phyloP scores from a whole-genome alignment of 2,113 vertebrate genomes.

The Tenebrosternarchus preto region DNA sequence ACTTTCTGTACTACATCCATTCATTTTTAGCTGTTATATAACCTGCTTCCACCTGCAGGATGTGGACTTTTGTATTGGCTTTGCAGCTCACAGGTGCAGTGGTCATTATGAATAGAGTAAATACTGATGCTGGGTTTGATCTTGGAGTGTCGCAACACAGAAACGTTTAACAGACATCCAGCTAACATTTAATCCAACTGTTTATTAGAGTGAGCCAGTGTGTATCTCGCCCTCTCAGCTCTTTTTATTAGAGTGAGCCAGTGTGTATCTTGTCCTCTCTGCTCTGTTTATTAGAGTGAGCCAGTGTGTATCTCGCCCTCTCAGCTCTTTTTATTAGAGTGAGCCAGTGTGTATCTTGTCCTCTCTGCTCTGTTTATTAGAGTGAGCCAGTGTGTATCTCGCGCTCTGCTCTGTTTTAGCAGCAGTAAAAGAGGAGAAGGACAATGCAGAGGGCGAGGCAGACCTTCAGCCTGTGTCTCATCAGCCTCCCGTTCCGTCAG shows the following conservation, averaged over 20 bases:
- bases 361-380: constrained; percentile 15
- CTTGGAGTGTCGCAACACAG: too few species aligned
- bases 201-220: not conserved
- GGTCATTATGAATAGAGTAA: too few species aligned
- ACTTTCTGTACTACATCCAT: too few species aligned
- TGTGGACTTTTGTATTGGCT: not conserved
- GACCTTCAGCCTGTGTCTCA: constrained; percentile 30
- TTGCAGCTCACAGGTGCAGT: too few species aligned
- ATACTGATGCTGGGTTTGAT: too few species aligned
- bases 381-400: not conserved
- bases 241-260: constrained; percentile 37
- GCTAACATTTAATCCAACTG: too few species aligned
- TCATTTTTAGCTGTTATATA: too few species aligned
- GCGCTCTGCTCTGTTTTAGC: constrained; percentile 55
- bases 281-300: constrained; percentile 44
- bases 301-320: not conserved
- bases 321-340: constrained; percentile 51
- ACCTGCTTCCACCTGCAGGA: not conserved
- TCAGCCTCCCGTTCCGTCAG: constrained; percentile 18
- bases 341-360: not conserved
- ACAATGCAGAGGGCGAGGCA: constrained; percentile 33
- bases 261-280: constrained; percentile 22
- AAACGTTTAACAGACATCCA: too few species aligned
- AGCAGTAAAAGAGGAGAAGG: constrained; percentile 55
- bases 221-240: constrained; percentile 34